phyloP scores from a whole-genome alignment of 2,888 invertebrate genomes.

The Nineta flava region DNA sequence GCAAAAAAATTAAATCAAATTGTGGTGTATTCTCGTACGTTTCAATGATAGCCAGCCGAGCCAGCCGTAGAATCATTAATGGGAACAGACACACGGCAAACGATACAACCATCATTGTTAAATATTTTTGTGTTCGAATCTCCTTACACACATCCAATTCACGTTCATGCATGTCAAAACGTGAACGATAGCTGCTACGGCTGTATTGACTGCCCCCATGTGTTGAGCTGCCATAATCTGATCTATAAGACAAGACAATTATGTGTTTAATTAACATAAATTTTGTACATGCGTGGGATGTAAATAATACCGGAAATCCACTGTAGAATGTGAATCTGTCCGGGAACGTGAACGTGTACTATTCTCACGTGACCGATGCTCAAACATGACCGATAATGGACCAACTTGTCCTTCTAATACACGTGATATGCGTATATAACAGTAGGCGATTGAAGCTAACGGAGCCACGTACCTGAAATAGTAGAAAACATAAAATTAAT shows the following conservation, averaged over 20 bases:
- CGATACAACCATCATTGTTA: conserved; percentile 45
- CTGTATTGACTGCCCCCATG: not conserved
- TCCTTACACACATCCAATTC: conserved; percentile 42
- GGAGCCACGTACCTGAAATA: conserved; percentile 37
- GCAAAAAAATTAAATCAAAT: conserved; percentile 49
- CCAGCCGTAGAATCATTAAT: conserved; percentile 41
- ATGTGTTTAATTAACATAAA: not conserved
- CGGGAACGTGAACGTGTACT: conserved; percentile 15
- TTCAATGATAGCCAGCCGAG: conserved; percentile 45
- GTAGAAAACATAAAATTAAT: not conserved
- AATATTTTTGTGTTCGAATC: conserved; percentile 47
- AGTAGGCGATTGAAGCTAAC: conserved; percentile 40
- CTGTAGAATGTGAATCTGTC: conserved; percentile 23
- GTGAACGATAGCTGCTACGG: conserved; percentile 1
- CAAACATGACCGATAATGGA: conserved; percentile 37
- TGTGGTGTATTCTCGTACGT: conserved; percentile 50
- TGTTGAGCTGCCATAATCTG: not conserved
- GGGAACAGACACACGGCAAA: conserved; percentile 53
- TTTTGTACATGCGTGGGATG: not conserved
- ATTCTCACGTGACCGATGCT: conserved; percentile 23
- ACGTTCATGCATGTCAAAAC: conserved; percentile 27
- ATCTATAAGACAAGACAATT: not conserved
- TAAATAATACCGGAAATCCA: conserved; percentile 21
- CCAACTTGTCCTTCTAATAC: conserved; percentile 40
- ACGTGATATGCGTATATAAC: conserved; percentile 46